A percentile compares a stretch with the other conserved stretches of the same genome.
These are phyloP conservation scores for Sakesphorus luctuosus DNA, from an alignment of 2,113 vertebrate species.

Conservation along the genomic window DNA sequence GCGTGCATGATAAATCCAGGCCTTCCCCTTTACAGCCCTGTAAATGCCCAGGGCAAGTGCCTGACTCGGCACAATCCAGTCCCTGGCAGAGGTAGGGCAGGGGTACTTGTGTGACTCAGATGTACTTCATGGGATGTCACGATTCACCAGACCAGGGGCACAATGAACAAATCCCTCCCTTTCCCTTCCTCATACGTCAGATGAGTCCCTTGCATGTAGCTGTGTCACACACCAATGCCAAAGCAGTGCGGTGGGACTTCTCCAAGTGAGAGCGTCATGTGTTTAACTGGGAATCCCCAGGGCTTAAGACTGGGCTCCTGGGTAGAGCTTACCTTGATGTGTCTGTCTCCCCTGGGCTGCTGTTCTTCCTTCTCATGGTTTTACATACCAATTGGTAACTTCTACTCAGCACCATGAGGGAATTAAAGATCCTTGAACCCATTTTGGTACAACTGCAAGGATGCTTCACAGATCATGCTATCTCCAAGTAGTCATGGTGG, in stretches of 20 bases:
- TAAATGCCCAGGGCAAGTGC: background rate
- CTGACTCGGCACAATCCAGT: background rate
- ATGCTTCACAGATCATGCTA: background rate
- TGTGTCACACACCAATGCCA: fast-evolving
- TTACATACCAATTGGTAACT: background rate
- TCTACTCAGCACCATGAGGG: fast-evolving
- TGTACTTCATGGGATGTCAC: background rate
- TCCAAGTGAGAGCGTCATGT: fast-evolving
- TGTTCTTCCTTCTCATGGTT: fast-evolving
- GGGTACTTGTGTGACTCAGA: background rate
- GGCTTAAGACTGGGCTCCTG: background rate
- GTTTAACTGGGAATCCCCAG: background rate
- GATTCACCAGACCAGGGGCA: background rate
- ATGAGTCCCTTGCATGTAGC: fast-evolving
- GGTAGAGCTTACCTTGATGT: background rate
- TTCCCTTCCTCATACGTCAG: background rate
- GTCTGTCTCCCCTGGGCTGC: fast-evolving
- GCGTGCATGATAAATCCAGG: background rate
- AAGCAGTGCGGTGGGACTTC: fast-evolving
- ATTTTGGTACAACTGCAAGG: fast-evolving
- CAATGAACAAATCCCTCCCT: background rate
- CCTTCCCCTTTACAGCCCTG: background rate
- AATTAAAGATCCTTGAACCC: background rate
- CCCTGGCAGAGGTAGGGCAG: background rate
- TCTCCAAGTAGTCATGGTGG: background rate